Base-by-base conservation (phyloP, 1,140 invertebrate genomes). In the Sinella curviseta region DNA sequence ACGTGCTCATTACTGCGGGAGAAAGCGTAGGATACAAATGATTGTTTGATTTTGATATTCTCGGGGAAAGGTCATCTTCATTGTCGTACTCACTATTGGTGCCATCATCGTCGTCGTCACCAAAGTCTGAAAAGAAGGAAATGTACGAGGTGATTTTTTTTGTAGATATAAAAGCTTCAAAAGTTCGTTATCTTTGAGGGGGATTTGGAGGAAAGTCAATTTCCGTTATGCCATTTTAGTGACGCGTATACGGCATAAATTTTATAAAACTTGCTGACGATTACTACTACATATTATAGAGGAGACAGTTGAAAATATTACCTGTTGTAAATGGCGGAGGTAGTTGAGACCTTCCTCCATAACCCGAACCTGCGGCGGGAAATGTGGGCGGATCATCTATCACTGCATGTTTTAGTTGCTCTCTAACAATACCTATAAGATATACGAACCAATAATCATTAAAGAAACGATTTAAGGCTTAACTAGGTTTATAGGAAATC, bases 1-100 rank as follows among this genome's bases (percentile, higher is more conserved):
- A 82, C 4, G 83, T 83, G 54, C 79, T 78, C 78, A 82, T 65
- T 75, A 35, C 74, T 1, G 31, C 65, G 4, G 79, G 79, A 67
- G 79, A 77, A 26, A 74, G 67, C 17, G 79, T 80, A 30, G 74
- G 78, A 33, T 77, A 57, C 57, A 75, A 48, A 70, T 70, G 65
- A 70, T 70, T 70, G 65, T 70, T 70, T 70, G 65, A 70, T 70
- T 70, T 70, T 70, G 65, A 70, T 70, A 70, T 70, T 70, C 65
- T 70, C 30, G 65, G 65, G 28, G 65, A 70, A 70, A 70, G 65
- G 65, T 70, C 65, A 70, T 70, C 65, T 33, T 70, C 65, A 70
- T 70, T 70, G 65, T 70, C 34, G 24, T 75, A 54, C 14, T 54
- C 74, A 17, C 74, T 75, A 48, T 75, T 75, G 31, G 74, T 3